Evolutionary conservation across 2,888 invertebrate genomes (phyloP).

Genomic region (Mystacides longicornis): DNA sequence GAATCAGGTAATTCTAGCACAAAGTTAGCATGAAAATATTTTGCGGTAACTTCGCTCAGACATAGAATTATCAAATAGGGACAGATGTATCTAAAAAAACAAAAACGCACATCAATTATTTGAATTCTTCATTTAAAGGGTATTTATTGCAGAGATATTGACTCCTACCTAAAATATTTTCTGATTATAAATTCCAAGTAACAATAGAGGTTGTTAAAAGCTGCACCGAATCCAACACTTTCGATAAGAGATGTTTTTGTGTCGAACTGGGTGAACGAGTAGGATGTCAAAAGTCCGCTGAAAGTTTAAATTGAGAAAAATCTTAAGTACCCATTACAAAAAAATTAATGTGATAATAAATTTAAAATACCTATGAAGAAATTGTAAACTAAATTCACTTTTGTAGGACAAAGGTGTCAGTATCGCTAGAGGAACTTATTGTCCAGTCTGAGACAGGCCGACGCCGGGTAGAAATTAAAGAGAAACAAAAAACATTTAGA

Average conservation of each 20-base stretch:
- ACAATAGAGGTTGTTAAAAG: conserved; percentile 44
- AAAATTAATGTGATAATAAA: no score
- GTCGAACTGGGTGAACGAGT: conserved; percentile 53
- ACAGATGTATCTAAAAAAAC: conserved; percentile 46
- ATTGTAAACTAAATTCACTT: no score
- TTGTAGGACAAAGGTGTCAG: no score
- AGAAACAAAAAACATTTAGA: no score
- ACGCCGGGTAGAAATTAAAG: no score
- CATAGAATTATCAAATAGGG: conserved; percentile 53
- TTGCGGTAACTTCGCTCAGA: conserved; percentile 43
- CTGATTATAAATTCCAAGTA: conserved; percentile 47
- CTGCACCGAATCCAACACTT: conserved; percentile 39
- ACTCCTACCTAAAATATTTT: conserved; percentile 49
- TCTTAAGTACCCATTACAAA: background rate
- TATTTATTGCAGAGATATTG: background rate
- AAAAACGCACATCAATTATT: background rate
- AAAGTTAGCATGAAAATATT: conserved; percentile 39
- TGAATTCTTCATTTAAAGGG: background rate
- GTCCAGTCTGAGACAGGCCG: no score
- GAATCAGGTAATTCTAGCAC: conserved; percentile 47
- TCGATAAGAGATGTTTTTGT: conserved; percentile 43
- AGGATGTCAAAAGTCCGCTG: conserved; percentile 54
- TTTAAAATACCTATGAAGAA: no score
- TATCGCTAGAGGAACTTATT: no score
- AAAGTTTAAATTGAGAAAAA: conserved; percentile 19